These are phyloP conservation scores for Lordiphosa fenestrarum DNA, from an alignment of 2,888 invertebrate species.

Conservation along the genomic window DNA sequence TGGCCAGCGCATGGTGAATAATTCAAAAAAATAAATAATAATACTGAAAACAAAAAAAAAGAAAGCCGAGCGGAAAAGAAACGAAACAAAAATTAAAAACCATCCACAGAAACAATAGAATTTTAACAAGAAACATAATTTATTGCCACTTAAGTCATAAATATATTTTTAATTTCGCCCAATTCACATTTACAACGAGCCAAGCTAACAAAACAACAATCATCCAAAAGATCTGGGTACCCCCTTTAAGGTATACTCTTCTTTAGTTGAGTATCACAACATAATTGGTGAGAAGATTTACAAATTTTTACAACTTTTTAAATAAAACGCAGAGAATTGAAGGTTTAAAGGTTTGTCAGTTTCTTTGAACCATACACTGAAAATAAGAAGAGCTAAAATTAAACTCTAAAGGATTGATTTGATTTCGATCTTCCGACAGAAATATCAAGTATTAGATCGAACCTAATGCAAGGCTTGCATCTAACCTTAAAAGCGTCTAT, in stretches of 20 bases:
- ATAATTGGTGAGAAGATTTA: too few relatives aligned
- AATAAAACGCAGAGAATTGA: too few relatives aligned
- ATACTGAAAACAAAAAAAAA: slow-evolving; percentile 16
- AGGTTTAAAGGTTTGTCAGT: too few relatives aligned
- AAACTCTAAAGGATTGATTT: too few relatives aligned
- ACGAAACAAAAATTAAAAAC: slow-evolving; percentile 9
- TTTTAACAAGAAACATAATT: slow-evolving; percentile 77
- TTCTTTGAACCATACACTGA: too few relatives aligned
- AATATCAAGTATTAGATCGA: too few relatives aligned
- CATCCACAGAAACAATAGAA: slow-evolving; percentile 66
- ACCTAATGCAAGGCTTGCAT: too few relatives aligned
- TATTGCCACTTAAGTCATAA: slow-evolving; percentile 78
- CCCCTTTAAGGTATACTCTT: slow-evolving; percentile 24
- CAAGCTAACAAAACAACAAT: slow-evolving; percentile 36
- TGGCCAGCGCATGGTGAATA: slow-evolving; percentile 42
- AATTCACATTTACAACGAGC: slow-evolving; percentile 70
- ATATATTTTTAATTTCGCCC: slow-evolving; percentile 77
- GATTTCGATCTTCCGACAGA: too few relatives aligned
- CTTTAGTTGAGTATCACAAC: background rate
- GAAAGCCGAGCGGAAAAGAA: slow-evolving; percentile 43
- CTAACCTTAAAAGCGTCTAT: too few relatives aligned
- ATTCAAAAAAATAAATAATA: slow-evolving; percentile 48
- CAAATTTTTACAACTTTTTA: background rate
- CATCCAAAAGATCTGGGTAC: slow-evolving; percentile 29
- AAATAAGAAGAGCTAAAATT: too few relatives aligned